Evolutionary conservation across 2,113 vertebrate species (phyloP), one percentile per base, ranked within the genome.

Genomic region (Ellobius talpinus): DNA sequence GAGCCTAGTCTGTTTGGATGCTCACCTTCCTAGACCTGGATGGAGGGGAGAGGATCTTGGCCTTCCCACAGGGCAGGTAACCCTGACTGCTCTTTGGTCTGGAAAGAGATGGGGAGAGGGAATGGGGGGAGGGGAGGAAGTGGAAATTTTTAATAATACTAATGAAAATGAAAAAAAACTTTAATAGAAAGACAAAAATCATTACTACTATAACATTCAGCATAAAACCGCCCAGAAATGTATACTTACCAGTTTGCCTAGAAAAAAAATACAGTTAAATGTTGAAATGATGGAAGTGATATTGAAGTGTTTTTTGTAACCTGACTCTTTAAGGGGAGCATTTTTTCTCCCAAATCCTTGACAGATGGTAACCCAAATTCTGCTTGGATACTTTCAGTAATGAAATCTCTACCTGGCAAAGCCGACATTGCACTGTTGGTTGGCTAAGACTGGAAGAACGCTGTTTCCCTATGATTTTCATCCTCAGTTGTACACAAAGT

Each of bases 291-390:
- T 94, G 21, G n/a, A 16, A 90, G 89, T 74, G 45, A 70, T 58
- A 66, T 92, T 31, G 45, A 86, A 88, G 91, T 84, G 63, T 87
- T 96, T 84, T 91, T 90, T 88, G 39, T 65, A 92, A 93, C 3
- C 52, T 88, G 81, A 55, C 50, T 95, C 16, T 92, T 93, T 96
- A 94, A 90, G 77, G 42, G 92, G 90, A 96, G 85, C 89, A 93
- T 65, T 33, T 29, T 91, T 96, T 91, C 74, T 94, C 76, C 24
- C 70, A 95, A 97, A 95, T 92, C 86, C 45, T 85, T 92, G 94
- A 97, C 97, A 98, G 97, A 97, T 97, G 97, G 97, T 97, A 96
- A 97, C 96, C 96, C 90, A 98, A 94, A 97, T 97, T 97, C 85
- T 97, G 81, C 85, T 88, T 92, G 95, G 96, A 88, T 92, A 88